A percentile compares a stretch with the other conserved stretches of the same genome.
phyloP scores from a whole-genome alignment of 2,888 invertebrate genomes.

The Thumatha senex region DNA sequence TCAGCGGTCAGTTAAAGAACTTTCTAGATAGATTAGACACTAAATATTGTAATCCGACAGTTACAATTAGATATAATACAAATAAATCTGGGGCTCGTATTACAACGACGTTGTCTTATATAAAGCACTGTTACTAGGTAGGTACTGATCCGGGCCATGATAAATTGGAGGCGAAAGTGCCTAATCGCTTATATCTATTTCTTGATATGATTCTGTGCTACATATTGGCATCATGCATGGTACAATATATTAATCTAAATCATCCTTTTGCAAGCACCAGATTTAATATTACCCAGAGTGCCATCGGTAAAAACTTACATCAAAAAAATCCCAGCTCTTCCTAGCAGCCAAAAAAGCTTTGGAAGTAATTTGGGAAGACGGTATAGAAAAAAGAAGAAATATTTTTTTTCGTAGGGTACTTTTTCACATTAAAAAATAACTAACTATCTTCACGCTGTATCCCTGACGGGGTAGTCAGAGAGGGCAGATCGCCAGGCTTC shows the following conservation, averaged over 20 bases:
- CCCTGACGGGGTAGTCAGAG: too few relatives aligned
- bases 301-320: too few relatives aligned
- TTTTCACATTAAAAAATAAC: too few relatives aligned
- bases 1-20: not conserved
- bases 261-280: not conserved
- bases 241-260: too few relatives aligned
- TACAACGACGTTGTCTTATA: slow-evolving; percentile 2
- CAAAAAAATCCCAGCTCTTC: too few relatives aligned
- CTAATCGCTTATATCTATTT: not conserved
- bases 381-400: too few relatives aligned
- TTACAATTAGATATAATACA: slow-evolving; percentile 5
- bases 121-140: slow-evolving; percentile 7
- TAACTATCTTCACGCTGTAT: too few relatives aligned
- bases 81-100: slow-evolving; percentile 6
- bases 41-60: slow-evolving; percentile 3
- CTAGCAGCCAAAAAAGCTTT: too few relatives aligned
- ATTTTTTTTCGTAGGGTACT: too few relatives aligned
- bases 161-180: slow-evolving; percentile 4
- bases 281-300: too few relatives aligned
- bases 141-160: not conserved
- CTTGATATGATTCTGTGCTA: not conserved
- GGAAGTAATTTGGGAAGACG: too few relatives aligned
- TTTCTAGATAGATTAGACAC: slow-evolving; percentile 6
- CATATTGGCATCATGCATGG: not conserved
- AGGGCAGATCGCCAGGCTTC: too few relatives aligned